Evolutionary conservation across 2,113 vertebrate species (phyloP), one percentile per base, ranked within the genome.

Genomic region (Spilogale gracilis): DNA sequence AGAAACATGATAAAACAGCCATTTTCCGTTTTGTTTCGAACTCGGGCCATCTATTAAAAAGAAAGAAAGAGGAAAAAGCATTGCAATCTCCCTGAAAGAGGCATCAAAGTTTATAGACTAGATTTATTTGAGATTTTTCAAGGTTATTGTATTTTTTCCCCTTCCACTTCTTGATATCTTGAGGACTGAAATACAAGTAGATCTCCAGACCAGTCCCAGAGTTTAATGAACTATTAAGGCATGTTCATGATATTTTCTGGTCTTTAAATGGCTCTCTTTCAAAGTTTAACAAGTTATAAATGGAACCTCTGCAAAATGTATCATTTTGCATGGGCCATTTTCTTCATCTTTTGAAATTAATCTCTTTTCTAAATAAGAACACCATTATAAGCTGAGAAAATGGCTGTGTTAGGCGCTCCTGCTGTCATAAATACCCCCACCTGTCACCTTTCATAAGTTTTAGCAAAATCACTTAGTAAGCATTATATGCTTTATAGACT

Each of bases 51-150:
- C 82, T 76, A 93, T 91, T 98, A 97, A 80, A 97, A 97, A 78
- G 78, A 87, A 76, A 86, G 56, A 83, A 48, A 52, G 50, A 78
- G 1, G 1, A 63, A 61, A 95, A 97, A 83, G 61, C 82, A 85
- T 87, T 95, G 78, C 74, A 94, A 9, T 98, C 83, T 94, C 95
- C 85, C 89, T 92, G 81, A 98, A 97, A 95, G 85, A 98, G 98
- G 98, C 93, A 98, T 97, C 97, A 94, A 98, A 98, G 92, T 98
- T 98, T 98, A 98, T 98, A 98, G 97, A 94, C 90, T 95, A 94
- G 90, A 98, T 98, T 98, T 98, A 98, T 98, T 95, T 92, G 91
- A 98, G 97, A 97, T 94, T 98, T 98, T 97, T 98, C 97, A 99
- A 99, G 98, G 98, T 99, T 98, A 98, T 48, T 97, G 96, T 95